Base-by-base conservation (phyloP, 2,888 invertebrate species). In the Strigamia maritima region DNA sequence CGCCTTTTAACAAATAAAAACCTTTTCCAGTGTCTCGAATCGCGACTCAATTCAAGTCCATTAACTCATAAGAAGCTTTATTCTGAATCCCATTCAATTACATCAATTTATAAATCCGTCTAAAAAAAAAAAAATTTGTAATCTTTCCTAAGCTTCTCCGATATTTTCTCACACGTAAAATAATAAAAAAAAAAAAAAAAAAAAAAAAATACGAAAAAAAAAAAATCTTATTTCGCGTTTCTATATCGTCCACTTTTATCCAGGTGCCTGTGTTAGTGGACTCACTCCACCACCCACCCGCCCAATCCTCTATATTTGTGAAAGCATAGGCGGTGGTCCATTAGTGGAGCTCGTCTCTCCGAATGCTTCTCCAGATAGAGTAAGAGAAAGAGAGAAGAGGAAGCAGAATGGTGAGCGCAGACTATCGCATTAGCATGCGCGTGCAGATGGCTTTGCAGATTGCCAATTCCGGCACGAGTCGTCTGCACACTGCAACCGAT, bases 391-490 rank as follows among this genome's bases (percentile, higher is more conserved):
- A 54, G 19, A 19, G 16, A n/a, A 19, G 8, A 19, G 19, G 54
- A 54, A 44, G 19, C 54, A 19, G 3, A 19, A 54, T 54, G 19
- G 54, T 54, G 54, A n/a, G 54, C 54, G 22, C 44, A 54, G 54
- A 54, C 54, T 54, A 54, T 54, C 54, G 54, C 54, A 54, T 54
- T 54, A 54, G 54, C 54, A 54, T 54, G 54, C 54, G 54, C 54
- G 54, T 54, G 54, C 54, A 54, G 54, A 54, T 54, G 54, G 54
- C 54, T 54, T 54, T 54, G 54, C 54, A 54, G 54, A 54, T 54
- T 54, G 54, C 54, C 54, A 54, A 54, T 54, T 54, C 54, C 54
- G 54, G 54, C 54, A n/a, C 54, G 54, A 54, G 54, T 54, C 54
- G 54, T 54, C 54, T 54, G 54, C 54, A 54, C 54, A 54, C 54